A percentile compares a stretch with the other conserved stretches of the same genome.
These are phyloP conservation scores for Drosophila carrolli DNA, from an alignment of 1,140 invertebrate genomes.

Conservation along the genomic window DNA sequence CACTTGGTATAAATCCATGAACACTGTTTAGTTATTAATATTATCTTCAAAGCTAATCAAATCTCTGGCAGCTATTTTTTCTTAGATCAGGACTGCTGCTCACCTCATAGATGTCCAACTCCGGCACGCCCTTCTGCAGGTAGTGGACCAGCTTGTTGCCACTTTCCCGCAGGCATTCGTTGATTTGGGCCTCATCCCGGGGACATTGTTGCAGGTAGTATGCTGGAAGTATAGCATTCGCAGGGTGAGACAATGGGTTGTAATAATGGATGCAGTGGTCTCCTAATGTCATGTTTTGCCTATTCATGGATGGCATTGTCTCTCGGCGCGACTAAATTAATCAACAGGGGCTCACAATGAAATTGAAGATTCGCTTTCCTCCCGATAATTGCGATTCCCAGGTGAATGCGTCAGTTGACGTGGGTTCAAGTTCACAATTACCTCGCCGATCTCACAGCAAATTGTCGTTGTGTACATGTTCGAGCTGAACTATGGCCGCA, in stretches of 20 bases:
- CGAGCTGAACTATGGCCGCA: constrained; percentile 8
- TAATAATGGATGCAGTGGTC: constrained; percentile 18
- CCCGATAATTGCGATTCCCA: constrained; percentile 39
- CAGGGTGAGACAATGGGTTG: constrained; percentile 13
- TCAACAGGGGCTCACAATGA: constrained; percentile 19
- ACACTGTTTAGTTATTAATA: no score
- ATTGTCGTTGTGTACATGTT: constrained; percentile 36
- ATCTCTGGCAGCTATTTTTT: no score
- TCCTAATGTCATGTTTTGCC: constrained; percentile 29
- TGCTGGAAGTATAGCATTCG: constrained; percentile 72
- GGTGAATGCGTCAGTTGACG: constrained; percentile 43
- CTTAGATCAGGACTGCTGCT: background rate
- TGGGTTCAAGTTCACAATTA: constrained; percentile 67
- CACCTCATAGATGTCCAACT: constrained; percentile 88
- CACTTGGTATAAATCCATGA: no score
- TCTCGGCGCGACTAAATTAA: background rate
- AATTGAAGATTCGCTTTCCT: constrained; percentile 31
- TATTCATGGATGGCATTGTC: constrained; percentile 33
- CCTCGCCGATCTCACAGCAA: constrained; percentile 10
- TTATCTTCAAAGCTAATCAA: no score
- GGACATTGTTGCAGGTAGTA: constrained; percentile 90
- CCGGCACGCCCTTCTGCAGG: constrained; percentile 89
- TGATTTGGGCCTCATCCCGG: constrained; percentile 88
- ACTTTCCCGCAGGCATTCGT: constrained; percentile 89
- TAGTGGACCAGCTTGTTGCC: constrained; percentile 89